Evolutionary conservation across 2,113 vertebrate genomes (phyloP), one percentile per base, ranked within the genome.

Genomic region (Callorhinus ursinus): DNA sequence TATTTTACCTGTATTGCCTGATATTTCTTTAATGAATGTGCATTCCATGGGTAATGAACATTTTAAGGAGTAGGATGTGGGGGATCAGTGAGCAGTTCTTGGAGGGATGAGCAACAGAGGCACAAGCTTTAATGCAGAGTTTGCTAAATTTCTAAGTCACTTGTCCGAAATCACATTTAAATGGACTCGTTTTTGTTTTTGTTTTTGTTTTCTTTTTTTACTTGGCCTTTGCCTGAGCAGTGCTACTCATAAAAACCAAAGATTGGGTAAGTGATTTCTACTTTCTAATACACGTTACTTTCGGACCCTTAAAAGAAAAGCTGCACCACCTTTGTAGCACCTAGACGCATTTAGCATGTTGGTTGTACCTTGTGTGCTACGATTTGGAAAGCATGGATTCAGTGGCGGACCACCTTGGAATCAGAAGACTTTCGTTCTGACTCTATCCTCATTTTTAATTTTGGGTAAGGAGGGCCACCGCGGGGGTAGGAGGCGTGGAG

Each of bases 111-210:
- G 55, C 33, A 71, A 9, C 11, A 82, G 36, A 69, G 24, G 1
- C 53, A 16, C 1, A 39, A 53, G 16, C 24, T 36, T 82, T 39
- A 94, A 72, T 82, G 24, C 39, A 77, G 46, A 49, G 2, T 72
- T 90, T 63, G 80, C 74, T 93, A 18, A 31, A 63, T 79, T 87
- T 96, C 82, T 85, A 26, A 81, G 21, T 71, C 14, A 74, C 11
- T 39, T 49, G n/a, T 63, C 18, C 26, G 81, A 95, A 90, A 88
- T 93, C 24, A 77, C 72, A 84, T 96, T 87, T 80, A 92, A 77
- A 80, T 61, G 46, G 15, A 79, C 21, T 81, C 9, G 5, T 18
- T 65, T 15, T 15, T 15, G 28, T 39, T 36, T 36, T 36, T 67
- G 39, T 55, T 33, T 53, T 90, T 18, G n/a, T 28, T 46, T 15